Evolutionary conservation across 2,113 vertebrate genomes (phyloP).

Genomic region (Alouatta palliata): DNA sequence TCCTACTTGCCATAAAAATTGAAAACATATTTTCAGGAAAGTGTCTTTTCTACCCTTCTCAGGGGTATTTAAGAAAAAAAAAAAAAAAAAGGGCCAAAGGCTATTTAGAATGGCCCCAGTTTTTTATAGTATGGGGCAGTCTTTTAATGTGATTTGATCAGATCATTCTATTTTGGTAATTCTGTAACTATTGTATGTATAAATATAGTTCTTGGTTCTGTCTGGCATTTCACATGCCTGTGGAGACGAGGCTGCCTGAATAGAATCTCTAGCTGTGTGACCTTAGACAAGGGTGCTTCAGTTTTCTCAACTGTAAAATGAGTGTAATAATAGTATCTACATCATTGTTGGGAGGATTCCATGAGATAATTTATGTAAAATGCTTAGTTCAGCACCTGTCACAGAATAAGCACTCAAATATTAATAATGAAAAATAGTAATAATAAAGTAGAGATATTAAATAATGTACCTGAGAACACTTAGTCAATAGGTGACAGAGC

Average conservation of each 20-base stretch:
- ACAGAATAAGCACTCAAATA: background rate
- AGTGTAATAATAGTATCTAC: too few relatives aligned
- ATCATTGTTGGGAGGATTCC: background rate
- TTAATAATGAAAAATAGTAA: slow-evolving; percentile 2
- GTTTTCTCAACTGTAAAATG: background rate
- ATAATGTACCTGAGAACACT: background rate
- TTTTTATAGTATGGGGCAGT: background rate
- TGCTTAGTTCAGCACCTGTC: background rate
- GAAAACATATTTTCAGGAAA: slow-evolving; percentile 27
- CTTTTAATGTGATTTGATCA: background rate
- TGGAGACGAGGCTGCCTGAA: background rate
- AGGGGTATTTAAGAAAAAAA: background rate
- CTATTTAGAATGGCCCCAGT: background rate
- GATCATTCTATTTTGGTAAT: background rate
- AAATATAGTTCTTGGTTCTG: background rate
- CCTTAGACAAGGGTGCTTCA: background rate
- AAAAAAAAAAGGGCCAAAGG: background rate
- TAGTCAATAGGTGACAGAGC: background rate
- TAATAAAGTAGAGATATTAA: background rate
- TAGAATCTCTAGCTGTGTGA: background rate
- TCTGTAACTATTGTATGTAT: background rate
- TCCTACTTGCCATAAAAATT: background rate
- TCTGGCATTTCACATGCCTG: background rate
- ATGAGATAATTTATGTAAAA: background rate
- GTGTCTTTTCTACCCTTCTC: background rate